Base-by-base conservation (phyloP, 1,140 invertebrate genomes). In the Thereuonema tuberculata region DNA sequence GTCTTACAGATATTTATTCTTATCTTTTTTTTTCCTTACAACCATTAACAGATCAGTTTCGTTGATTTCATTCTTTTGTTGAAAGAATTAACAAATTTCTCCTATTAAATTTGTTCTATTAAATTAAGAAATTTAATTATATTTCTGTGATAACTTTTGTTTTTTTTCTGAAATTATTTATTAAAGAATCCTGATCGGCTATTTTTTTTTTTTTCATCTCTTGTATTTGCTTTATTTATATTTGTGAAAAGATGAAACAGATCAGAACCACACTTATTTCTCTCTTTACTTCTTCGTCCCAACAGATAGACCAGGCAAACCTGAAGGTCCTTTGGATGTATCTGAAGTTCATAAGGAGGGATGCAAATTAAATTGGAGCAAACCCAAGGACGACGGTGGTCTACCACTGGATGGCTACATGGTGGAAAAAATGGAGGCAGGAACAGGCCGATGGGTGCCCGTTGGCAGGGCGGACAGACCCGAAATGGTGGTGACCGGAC, bases 351-450 rank as follows among this genome's bases (percentile, higher is more conserved):
- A 94, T 69, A 96, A 95, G 61, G 93, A 97, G 69, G 89, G 90
- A 26, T 93, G 89, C 69, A 98, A 93, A 69, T 75, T 99, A 2
- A 85, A 87, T 65, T 99, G 96, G 96, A 88, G 89, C 20, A 89
- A 90, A 68, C 90, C 94, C 9, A 89, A 87, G 71, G 93, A 98
- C 71, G 92, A 96, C 67, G 95, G 95, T 60, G 93, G 93, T 50
- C 75, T 93, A 29, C 93, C 94, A 2, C 78, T 98, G 52, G 86
- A 85, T 26, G 84, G 85, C 14, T 98, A 93, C 70, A 75, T 93
- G 17, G 76, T 98, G 59, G 95, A 98, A 74, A 95, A 95, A 76
- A 89, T 93, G 84, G 90, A 94, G 69, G 79, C 81, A 0, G 78
- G 83, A 24, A 87, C 87, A 15, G 89, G 89, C 46, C 58, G 64